Evolutionary conservation across 2,888 invertebrate species (phyloP).

Genomic region (Macrosoma leucophasiata): DNA sequence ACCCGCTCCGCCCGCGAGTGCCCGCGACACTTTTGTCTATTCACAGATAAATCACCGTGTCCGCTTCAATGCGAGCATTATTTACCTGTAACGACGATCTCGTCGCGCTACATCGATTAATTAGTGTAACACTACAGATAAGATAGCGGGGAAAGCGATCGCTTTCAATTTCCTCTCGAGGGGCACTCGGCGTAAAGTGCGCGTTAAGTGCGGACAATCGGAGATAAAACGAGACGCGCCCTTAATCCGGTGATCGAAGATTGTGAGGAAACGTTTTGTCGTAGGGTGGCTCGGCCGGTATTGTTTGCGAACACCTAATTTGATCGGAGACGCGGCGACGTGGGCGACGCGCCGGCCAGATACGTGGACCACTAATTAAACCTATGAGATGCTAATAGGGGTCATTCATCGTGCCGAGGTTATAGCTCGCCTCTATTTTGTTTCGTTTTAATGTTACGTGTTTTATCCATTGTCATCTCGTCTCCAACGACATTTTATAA

Average conservation of each 20-base stretch:
- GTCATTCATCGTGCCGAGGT: slow-evolving; percentile 54
- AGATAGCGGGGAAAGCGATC: slow-evolving; percentile 73
- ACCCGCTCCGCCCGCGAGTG: slow-evolving; percentile 62
- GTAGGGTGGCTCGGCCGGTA: slow-evolving; percentile 64
- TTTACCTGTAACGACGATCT: slow-evolving; percentile 66
- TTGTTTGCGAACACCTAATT: slow-evolving; percentile 69
- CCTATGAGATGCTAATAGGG: slow-evolving; percentile 60
- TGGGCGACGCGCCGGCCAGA: slow-evolving; percentile 44
- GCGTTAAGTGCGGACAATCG: slow-evolving; percentile 76
- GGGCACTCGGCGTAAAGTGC: slow-evolving; percentile 73
- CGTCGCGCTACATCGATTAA: slow-evolving; percentile 68
- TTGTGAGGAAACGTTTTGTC: slow-evolving; percentile 75
- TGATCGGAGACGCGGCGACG: slow-evolving; percentile 48
- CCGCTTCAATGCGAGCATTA: slow-evolving; percentile 62
- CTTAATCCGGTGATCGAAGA: slow-evolving; percentile 76
- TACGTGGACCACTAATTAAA: slow-evolving; percentile 63
- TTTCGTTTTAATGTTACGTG: slow-evolving; percentile 33
- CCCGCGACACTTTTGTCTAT: slow-evolving; percentile 73
- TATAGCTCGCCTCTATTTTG: slow-evolving; percentile 38
- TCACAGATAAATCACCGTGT: slow-evolving; percentile 69
- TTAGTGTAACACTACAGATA: slow-evolving; percentile 73
- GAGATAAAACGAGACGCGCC: slow-evolving; percentile 72
- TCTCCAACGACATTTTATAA: too few relatives aligned
- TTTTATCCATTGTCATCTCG: slow-evolving; percentile 32
- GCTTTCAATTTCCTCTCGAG: slow-evolving; percentile 75